Evolutionary conservation across 92 coral and sea anemone genomes (phyloP), one percentile per base, ranked within the genome.

Genomic region (Galaxea fascicularis): DNA sequence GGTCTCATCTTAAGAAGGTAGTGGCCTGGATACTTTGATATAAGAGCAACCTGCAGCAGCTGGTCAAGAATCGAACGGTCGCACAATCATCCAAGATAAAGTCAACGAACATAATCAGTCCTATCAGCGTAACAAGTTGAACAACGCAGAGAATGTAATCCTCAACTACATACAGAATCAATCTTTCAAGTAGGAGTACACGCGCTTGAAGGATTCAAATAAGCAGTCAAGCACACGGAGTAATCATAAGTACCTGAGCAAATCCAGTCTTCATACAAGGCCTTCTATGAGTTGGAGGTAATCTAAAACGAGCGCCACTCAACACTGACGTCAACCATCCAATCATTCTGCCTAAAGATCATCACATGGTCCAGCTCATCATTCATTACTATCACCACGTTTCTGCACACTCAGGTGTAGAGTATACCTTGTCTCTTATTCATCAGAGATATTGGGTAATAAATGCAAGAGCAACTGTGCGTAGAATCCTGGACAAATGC

Each of bases 321-420:
- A 10, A 30, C 10, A 41, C 24, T 11, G 82, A 57, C 14, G 29
- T 17, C 41, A 77, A 77, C 26, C 82, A 77, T 49, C 82, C 74
- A 20, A n/a, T 77, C 8, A 77, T 77, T 12, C 63, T 77, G 18
- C 82, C 82, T 17, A 77, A 77, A 47, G 45, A 28, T 26, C 69
- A 62, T 56, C 87, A 62, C 20, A 13, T 53, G 20, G 63, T 73
- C 52, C 7, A 73, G 26, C 56, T 73, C 1, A 83, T 83, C n/a
- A 51, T 73, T 16, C 65, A 35, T 12, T 44, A 82, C 20, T 72
- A 82, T 65, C 87, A 82, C 51, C 26, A 27, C 8, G 39, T 72
- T 10, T 70, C 69, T 22, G 87, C 82, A 3, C 87, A 27, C 44
- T 66, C 77, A 26, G 87, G 87, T 49, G 49, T 70, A 29, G 81